Evolutionary conservation across 2,888 invertebrate species (phyloP), one percentile per base, ranked within the genome.

Genomic region (Sthenelais limicola): DNA sequence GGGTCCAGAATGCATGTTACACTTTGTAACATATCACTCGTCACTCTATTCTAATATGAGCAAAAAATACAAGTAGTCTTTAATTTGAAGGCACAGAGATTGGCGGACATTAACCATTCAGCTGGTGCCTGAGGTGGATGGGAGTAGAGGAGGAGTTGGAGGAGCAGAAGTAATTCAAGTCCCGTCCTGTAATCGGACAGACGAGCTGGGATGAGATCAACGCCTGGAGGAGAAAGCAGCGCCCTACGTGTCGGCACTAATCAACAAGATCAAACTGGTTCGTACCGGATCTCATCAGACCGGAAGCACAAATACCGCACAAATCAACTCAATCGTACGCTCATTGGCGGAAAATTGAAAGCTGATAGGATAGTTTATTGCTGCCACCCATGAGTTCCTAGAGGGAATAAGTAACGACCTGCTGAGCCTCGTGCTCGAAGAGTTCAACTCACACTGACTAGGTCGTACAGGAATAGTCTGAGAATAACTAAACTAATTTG

Each of bases 311-410:
- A 62, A 43, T 62, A 43, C 38, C 62, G 62, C 38, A 38, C 62
- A 62, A 62, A 62, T 62, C 62, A 38, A 62, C 62, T 62, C 62
- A 62, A 38, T 38, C 38, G 38, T 1, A 28, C 38, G 62, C 62
- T 62, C 24, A 62, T 62, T 62, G 62, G 62, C 43, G 62, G 62
- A 62, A 62, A 62, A 62, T 62, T 62, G 62, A 62, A 38, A 62
- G 62, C 62, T 62, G 62, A 62, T 62, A 62, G 62, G 62, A 62
- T 62, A 38, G 62, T 62, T 62, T 62, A 62, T 62, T 38, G 62
- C n/a, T n/a, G n/a, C n/a, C n/a, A n/a, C n/a, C n/a, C n/a, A n/a
- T n/a, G n/a, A n/a, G n/a, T n/a, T n/a, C n/a, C n/a, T n/a, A n/a
- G n/a, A n/a, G n/a, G n/a, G n/a, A n/a, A n/a, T n/a, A n/a, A n/a